phyloP scores from a whole-genome alignment of 2,888 invertebrate genomes.

The Himalopsyche kuldschensis region DNA sequence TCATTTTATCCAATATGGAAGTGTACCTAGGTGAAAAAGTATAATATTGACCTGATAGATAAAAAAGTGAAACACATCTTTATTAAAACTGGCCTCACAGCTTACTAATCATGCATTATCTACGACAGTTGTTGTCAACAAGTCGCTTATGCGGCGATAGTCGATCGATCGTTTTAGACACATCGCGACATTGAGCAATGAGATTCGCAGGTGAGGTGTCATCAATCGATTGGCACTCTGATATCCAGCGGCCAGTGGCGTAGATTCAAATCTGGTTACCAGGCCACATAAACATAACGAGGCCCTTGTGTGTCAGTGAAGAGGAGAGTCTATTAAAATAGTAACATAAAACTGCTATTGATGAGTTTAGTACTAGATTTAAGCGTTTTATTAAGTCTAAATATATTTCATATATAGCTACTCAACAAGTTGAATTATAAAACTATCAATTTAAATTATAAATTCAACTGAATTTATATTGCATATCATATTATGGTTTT shows the following conservation, averaged over 20 bases:
- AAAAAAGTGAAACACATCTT: background rate
- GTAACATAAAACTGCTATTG: no score
- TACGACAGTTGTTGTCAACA: background rate
- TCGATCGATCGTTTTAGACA: background rate
- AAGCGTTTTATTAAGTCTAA: no score
- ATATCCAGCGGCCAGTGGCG: background rate
- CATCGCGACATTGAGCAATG: constrained; percentile 11
- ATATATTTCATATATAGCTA: no score
- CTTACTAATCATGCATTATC: background rate
- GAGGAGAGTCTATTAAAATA: no score
- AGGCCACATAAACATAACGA: background rate
- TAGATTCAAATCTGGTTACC: background rate
- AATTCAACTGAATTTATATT: no score
- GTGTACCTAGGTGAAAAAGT: background rate
- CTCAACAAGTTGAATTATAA: no score
- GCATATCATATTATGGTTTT: no score
- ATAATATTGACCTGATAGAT: background rate
- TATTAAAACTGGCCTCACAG: background rate
- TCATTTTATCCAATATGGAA: no score
- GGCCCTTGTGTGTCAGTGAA: background rate
- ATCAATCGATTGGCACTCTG: constrained; percentile 12
- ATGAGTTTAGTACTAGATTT: no score
- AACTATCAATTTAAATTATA: no score
- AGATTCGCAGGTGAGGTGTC: constrained; percentile 12
- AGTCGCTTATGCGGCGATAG: background rate